A percentile compares a stretch with the other conserved stretches of the same genome.
Evolutionary conservation across 2,113 vertebrate genomes (phyloP).

Genomic region (Siniperca knerii): DNA sequence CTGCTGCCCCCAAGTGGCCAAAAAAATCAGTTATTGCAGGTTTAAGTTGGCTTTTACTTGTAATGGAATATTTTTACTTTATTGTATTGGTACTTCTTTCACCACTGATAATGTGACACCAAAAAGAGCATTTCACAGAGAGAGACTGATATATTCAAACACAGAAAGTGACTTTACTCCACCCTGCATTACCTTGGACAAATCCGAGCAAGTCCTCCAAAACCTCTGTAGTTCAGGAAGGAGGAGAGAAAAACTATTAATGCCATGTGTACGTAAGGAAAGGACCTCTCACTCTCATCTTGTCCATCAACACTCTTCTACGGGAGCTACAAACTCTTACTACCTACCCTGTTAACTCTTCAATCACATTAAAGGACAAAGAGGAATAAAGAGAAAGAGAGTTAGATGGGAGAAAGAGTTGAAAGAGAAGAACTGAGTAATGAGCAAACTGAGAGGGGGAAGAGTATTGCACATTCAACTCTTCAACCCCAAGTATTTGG

Average conservation of each 20-base stretch:
- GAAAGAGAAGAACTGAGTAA: not conserved
- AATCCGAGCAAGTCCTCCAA: not conserved
- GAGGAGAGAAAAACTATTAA: slow-evolving; percentile 14
- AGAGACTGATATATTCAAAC: not conserved
- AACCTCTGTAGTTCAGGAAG: not conserved
- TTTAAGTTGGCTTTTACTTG: not conserved
- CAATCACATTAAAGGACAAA: not conserved
- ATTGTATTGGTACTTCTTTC: not conserved
- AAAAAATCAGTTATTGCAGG: not conserved
- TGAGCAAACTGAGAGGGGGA: slow-evolving; percentile 12
- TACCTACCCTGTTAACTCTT: not conserved
- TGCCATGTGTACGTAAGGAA: slow-evolving; percentile 7
- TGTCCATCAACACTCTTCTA: not conserved
- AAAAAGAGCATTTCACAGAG: not conserved
- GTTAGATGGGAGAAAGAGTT: not conserved
- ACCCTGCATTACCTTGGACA: not conserved
- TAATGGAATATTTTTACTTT: not conserved
- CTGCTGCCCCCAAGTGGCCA: not conserved
- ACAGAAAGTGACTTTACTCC: not conserved
- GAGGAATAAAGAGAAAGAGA: not conserved
- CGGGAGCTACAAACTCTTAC: slow-evolving; percentile 15
- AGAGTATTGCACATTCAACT: slow-evolving; percentile 40
- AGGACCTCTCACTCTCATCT: not conserved
- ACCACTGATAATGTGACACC: not conserved
- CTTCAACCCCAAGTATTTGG: slow-evolving; percentile 65